Evolutionary conservation across 2,797 vertebrate species (phyloP), one percentile per base, ranked within the genome.

Genomic region (Triplophysa yarkandensis): DNA sequence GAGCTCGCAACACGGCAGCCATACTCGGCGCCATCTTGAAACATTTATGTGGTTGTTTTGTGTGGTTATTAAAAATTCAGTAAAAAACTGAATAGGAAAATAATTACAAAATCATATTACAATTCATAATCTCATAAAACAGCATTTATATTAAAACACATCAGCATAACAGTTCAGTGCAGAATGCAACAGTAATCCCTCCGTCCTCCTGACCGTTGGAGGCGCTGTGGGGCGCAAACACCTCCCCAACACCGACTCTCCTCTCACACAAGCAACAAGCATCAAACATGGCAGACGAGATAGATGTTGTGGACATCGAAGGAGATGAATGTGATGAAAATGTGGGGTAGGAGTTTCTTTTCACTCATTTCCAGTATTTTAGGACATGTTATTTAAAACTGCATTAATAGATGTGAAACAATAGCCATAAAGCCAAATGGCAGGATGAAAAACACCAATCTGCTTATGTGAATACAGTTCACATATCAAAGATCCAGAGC

Each of bases 301-400:
- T 91, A 16, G 91, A 92, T 82, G 80, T 85, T 76, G 81, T 93
- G 83, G 92, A 93, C 50, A 93, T 93, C 82, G 92, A 93, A 50
- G 92, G 92, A 71, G 92, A 92, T 43, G 90, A 87, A 77, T 87
- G 82, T 55, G 91, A 87, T 4, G 74, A 28, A 55, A 80, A 46
- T 17, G 14, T 84, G 0, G 73, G 86, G 92, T 93, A 82, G 81
- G 81, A 8, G 1, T 3, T 4, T 0, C 11, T 0, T 8, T 10
- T 0, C 19, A 21, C 11, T 68, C 0, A 1, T 16, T 6, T 14
- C 0, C 21, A 3, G 2, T 8, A 1, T 6, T 6, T 2, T 6
- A 0, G 0, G 0, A 0, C 1, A 2, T 8, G 0, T 39, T 23
- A 23, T 5, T 2, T 6, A 17, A 16, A 1, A 1, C 1, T 10